Evolutionary conservation across 2,113 vertebrate genomes (phyloP).

Genomic region (Sula dactylatra): DNA sequence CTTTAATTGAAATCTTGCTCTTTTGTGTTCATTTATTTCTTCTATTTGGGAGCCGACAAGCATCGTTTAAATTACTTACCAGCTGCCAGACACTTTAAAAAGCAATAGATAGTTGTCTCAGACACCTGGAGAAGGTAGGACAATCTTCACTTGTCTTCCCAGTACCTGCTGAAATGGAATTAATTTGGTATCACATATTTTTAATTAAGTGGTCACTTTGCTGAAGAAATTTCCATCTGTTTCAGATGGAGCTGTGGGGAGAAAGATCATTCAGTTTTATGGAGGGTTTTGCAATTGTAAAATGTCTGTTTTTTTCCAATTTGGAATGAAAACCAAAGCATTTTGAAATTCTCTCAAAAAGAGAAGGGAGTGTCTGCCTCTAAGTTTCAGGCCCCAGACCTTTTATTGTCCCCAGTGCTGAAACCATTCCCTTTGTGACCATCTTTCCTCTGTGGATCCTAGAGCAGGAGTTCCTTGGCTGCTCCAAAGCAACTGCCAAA

Average conservation of each 20-base stretch:
- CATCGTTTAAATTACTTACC: slow-evolving; percentile 28
- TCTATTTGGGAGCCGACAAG: slow-evolving; percentile 42
- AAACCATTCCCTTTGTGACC: background rate
- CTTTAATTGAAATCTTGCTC: slow-evolving; percentile 74
- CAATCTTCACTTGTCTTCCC: background rate
- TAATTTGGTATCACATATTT: slow-evolving; percentile 12
- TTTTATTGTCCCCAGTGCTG: background rate
- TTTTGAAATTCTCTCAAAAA: slow-evolving; percentile 30
- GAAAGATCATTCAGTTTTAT: slow-evolving; percentile 15
- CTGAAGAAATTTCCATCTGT: slow-evolving; percentile 36
- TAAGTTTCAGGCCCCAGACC: background rate
- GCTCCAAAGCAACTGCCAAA: background rate
- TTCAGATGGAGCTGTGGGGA: slow-evolving; percentile 28
- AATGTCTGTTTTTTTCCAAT: background rate
- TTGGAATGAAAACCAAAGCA: slow-evolving; percentile 34
- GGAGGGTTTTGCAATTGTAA: slow-evolving; percentile 43
- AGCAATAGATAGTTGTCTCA: background rate
- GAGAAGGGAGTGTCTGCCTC: slow-evolving; percentile 4
- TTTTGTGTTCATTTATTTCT: slow-evolving; percentile 55
- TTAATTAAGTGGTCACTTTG: slow-evolving; percentile 47
- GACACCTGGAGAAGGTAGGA: slow-evolving; percentile 15
- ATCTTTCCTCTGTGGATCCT: background rate
- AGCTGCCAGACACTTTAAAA: slow-evolving; percentile 19
- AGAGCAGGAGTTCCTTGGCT: background rate
- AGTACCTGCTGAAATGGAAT: slow-evolving; percentile 24